Conservation (phyloP, 2,888 invertebrate species). For the Drosophila acutilabella region DNA sequence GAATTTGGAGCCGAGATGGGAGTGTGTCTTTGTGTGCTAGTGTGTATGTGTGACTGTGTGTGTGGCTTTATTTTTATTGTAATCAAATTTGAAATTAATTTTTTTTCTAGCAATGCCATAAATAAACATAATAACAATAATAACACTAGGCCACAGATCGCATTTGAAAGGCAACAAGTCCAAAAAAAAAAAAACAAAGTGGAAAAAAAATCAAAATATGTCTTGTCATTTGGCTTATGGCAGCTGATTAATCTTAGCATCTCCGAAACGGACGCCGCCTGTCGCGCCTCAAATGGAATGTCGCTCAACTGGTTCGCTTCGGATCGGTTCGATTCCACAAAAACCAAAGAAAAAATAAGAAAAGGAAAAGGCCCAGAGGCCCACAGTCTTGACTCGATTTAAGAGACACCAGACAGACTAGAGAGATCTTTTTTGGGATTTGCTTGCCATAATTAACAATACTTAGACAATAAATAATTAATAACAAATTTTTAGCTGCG, state of each 20-base stretch:
- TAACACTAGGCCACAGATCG: constrained; percentile 51
- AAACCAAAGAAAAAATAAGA: constrained; percentile 52
- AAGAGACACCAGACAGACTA: constrained; percentile 16
- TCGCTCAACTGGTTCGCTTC: constrained; percentile 74
- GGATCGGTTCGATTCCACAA: constrained; percentile 29
- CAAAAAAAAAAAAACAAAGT: constrained; percentile 8
- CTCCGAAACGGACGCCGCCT: constrained; percentile 66
- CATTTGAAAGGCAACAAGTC: constrained; percentile 37
- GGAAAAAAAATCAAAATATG: constrained; percentile 53
- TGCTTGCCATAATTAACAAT: constrained; percentile 69
- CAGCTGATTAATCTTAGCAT: constrained; percentile 79
- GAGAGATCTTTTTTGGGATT: constrained; percentile 47
- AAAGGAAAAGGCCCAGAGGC: constrained; percentile 65
- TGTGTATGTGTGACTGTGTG: constrained; percentile 54
- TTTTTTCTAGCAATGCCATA: constrained; percentile 63
- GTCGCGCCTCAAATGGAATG: constrained; percentile 75
- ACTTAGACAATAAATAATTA: constrained; percentile 72
- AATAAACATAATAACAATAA: constrained; percentile 75
- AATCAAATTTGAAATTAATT: constrained; percentile 79
- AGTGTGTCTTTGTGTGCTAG: constrained; percentile 6
- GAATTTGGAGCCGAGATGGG: constrained; percentile 4
- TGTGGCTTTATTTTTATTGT: constrained; percentile 72
- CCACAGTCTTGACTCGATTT: constrained; percentile 7
- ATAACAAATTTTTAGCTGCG: constrained; percentile 63
- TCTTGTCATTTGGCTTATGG: constrained; percentile 79